These are phyloP conservation scores for Grus americana DNA, from an alignment of 2,113 vertebrate species.

Conservation along the genomic window DNA sequence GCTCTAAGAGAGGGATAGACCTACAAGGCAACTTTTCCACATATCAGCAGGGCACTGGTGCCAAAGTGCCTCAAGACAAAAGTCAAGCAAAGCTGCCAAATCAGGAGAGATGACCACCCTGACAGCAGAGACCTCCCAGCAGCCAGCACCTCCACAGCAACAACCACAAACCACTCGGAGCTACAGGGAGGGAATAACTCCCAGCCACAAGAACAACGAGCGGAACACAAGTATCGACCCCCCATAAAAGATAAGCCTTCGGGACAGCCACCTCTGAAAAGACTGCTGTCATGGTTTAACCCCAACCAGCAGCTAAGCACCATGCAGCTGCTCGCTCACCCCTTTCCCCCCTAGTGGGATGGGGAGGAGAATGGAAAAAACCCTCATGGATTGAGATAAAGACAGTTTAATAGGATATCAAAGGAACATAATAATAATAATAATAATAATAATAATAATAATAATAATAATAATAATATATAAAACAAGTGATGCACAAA, in stretches of 20 bases:
- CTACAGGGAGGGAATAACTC: neutral
- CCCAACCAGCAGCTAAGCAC: too few relatives aligned
- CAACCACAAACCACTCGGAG: neutral
- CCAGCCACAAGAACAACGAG: neutral
- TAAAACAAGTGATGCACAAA: too few relatives aligned
- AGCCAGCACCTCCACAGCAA: neutral
- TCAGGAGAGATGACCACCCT: neutral
- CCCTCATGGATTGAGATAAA: too few relatives aligned
- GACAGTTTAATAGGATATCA: too few relatives aligned
- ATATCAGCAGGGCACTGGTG: neutral
- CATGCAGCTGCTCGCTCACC: too few relatives aligned
- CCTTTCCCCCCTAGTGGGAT: too few relatives aligned
- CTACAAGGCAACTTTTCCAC: neutral
- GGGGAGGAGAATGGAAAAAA: too few relatives aligned
- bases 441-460: too few relatives aligned
- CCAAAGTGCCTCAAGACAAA: neutral
- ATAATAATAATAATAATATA: too few relatives aligned
- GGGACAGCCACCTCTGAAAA: neutral
- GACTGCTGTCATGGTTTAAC: neutral
- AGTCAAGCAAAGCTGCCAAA: neutral
- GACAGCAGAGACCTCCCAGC: neutral
- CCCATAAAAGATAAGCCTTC: neutral
- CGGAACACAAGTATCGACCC: neutral
- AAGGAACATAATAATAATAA: too few relatives aligned
- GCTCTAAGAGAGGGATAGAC: neutral